Evolutionary conservation across 23 tunicate species (phyloP), one percentile per base, ranked within the genome.

Genomic region (Halocynthia roretzi): DNA sequence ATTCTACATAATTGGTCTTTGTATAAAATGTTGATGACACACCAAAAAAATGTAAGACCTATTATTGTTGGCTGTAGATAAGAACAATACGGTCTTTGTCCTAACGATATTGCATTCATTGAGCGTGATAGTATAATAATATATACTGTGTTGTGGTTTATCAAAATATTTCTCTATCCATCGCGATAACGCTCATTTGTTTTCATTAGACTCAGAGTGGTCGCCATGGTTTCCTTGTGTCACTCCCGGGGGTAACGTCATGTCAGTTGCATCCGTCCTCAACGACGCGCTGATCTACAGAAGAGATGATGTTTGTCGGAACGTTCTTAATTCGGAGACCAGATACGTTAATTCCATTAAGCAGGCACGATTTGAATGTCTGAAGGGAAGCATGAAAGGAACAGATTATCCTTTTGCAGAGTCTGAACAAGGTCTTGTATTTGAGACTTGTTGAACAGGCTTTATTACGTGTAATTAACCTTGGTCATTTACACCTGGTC

Each of bases 351-450:
- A 89, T 68, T 77, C 85, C 20, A 52, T 85, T 23, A 69, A 52
- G 53, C 96, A 89, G 56, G 78, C 76, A n/a, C 77, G 96, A 18
- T 83, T 79, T 67, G 77, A 80, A 56, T 89, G 96, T 69, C 85
- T 83, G 19, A 78, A 76, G 6, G 96, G 96, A 8, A 50, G 81
- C 21, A 89, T 89, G 61, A 76, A 61, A 53, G 82, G 71, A 51
- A 89, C 96, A 0, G 96, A 89, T 75, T 89, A 57, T 67, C 96
- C 96, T 17, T 70, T 67, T 5, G 77, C 76, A 0, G 96, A 89
- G 44, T 80, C 96, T 5, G 66, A 64, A 68, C 21, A 19, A 31
- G 22, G 21, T n/a, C 21, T n/a, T n/a, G 21, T n/a, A n/a, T 11
- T 15, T 60, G 17, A 60, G n/a, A n/a, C 64, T 60, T 31, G 44